Evolutionary conservation across 2,888 invertebrate species (phyloP).

Genomic region (Xiphydria camelus): DNA sequence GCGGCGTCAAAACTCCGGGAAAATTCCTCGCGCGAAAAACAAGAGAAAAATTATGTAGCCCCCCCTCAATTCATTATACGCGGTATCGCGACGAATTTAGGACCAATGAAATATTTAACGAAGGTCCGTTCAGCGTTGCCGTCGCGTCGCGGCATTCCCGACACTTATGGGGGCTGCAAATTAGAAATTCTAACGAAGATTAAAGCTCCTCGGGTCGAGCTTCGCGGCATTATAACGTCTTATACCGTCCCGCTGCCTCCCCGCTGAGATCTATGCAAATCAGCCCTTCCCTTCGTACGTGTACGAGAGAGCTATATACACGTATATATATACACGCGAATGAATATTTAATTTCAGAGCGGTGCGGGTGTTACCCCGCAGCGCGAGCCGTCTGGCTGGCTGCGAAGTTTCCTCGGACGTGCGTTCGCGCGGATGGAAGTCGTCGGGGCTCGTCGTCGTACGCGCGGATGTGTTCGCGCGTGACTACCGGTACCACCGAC

Average conservation of each 20-base stretch:
- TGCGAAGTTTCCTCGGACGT: too few relatives aligned
- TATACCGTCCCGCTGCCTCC: background rate
- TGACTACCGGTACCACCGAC: too few relatives aligned
- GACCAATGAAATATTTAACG: constrained; percentile 16
- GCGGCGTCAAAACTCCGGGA: too few relatives aligned
- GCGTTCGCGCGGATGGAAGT: too few relatives aligned
- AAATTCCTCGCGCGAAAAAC: too few relatives aligned
- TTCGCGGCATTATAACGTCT: constrained; percentile 9
- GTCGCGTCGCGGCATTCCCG: background rate
- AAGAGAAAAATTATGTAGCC: too few relatives aligned
- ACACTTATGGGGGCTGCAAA: constrained; percentile 26
- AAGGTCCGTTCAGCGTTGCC: background rate
- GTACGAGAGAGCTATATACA: constrained; percentile 2
- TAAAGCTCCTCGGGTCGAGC: constrained; percentile 16
- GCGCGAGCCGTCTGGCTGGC: too few relatives aligned
- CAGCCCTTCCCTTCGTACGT: background rate
- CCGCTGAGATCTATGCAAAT: constrained; percentile 18
- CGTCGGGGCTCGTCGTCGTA: too few relatives aligned
- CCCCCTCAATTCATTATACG: too few relatives aligned
- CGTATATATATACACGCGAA: background rate
- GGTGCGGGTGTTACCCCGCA: too few relatives aligned
- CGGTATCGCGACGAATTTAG: background rate
- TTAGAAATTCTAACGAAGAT: constrained; percentile 45
- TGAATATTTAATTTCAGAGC: constrained; percentile 1
- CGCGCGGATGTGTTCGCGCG: too few relatives aligned